A percentile compares a stretch with the other conserved stretches of the same genome.
Conservation (phyloP, 2,113 vertebrate species). For the Azemiops feae region DNA sequence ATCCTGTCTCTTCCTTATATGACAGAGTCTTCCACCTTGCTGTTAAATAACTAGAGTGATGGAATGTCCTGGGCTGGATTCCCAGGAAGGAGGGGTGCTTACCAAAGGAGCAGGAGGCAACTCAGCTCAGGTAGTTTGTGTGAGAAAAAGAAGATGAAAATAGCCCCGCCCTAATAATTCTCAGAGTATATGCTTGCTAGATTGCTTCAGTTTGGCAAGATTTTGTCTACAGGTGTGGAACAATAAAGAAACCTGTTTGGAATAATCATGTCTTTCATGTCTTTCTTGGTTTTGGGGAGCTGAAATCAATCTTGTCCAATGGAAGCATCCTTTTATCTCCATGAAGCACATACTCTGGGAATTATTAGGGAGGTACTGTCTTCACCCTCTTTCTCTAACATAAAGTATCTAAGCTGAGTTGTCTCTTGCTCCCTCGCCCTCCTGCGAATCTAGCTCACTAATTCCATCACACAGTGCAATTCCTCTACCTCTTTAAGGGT, state of each 20-base stretch:
- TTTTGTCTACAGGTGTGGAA: not conserved
- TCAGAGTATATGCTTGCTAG: not conserved
- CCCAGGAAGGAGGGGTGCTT: not conserved
- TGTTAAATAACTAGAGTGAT: not conserved
- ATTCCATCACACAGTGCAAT: not conserved
- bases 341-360: not conserved
- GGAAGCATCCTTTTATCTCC: not conserved
- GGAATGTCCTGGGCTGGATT: not conserved
- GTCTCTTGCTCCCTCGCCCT: not conserved
- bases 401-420: not conserved
- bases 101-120: not conserved
- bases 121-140: not conserved
- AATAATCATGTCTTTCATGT: not conserved
- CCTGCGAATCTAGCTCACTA: not conserved
- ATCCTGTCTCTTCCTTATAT: not conserved
- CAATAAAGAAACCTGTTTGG: not conserved
- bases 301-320: not conserved
- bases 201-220: not conserved
- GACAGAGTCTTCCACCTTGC: not conserved
- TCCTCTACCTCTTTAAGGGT: not conserved
- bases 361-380: not conserved
- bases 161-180: not conserved
- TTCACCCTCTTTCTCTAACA: not conserved
- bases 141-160: not conserved
- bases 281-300: not conserved